Evolutionary conservation across 2,797 vertebrate genomes (phyloP), one percentile per base, ranked within the genome.

Genomic region (Gorsachius magnificus): DNA sequence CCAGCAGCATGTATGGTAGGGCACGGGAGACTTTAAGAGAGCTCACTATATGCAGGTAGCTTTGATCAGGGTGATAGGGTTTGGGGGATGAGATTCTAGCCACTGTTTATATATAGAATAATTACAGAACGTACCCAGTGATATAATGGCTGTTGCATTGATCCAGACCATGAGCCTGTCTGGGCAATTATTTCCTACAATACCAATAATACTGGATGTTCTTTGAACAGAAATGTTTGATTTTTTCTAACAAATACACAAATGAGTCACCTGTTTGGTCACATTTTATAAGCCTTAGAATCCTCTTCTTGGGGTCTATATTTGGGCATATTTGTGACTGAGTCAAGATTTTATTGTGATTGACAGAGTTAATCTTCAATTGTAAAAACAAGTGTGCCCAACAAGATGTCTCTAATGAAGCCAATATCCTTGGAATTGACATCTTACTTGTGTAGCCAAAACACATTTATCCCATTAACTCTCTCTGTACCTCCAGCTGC

Each of bases 121-220:
- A 92, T 83, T 80, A 61, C 87, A 70, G 81, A 82, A 48, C 8
- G 1, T 78, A 43, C 66, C 16, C 61, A 80, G 79, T 60, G 33
- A 58, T 58, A 51, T 41, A 89, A 91, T 66, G 60, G 33, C 64
- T 93, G 57, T 80, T 75, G 68, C 50, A 95, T 83, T 92, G 93
- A 93, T 91, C 82, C 48, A 90, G 84, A 72, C 38, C 33, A 71
- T 50, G 51, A 68, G 64, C 80, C 64, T 82, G 66, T 76, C 84
- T 87, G 43, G 68, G 70, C 89, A 93, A 74, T 91, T 95, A 77
- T 53, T 79, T 84, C 76, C 72, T 95, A 50, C 56, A 83, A 41
- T 70, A 63, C 16, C 61, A 66, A 24, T 89, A 88, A 89, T 35
- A 83, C 51, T 83, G 41, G n/a, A 63, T 91, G 60, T 80, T 89